Evolutionary conservation across 2,113 vertebrate species (phyloP), one percentile per base, ranked within the genome.

Genomic region (Bos indicus): DNA sequence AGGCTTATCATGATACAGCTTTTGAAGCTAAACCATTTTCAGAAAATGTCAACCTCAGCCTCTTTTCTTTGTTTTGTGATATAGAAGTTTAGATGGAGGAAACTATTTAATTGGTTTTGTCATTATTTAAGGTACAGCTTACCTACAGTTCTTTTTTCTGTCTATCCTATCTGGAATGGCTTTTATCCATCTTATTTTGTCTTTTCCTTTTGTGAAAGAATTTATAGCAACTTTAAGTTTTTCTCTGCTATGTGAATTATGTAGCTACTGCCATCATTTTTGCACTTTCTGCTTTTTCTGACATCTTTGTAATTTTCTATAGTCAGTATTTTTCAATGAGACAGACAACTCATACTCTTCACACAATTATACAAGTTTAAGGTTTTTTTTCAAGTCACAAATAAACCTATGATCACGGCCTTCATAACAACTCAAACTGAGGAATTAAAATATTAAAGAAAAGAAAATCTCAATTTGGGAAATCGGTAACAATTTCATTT

Each of bases 101-200:
- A 94, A n/a, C 40, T 88, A 43, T 62, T 83, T 90, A 95, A 81
- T 90, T 90, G 90, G 2, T 48, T 46, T 84, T 54, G 2, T 10
- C 5, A 25, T 94, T 74, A 88, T 89, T 88, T 48, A 46, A 91
- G 8, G 33, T 87, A 91, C 28, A 95, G 4, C 2, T 95, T 46
- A 64, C 40, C 48, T 36, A 33, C 0, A 19, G 5, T 64, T 95
- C 74, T 77, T 90, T 91, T 77, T 46, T 28, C 52, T 26, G 19
- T 46, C 36, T 6, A 54, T 85, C 78, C 77, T 91, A 5, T 40
- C 23, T 81, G 80, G 89, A 97, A 62, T 59, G 56, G 3, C 4
- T 95, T 98, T 96, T 87, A 83, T 88, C 56, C 51, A 95, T 48
- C 5, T 87, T 60, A 59, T 16, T 64, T 82, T 92, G 93, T 95